Conservation (phyloP, 2,113 vertebrate genomes). For the Ptilorrhoa leucosticta region DNA sequence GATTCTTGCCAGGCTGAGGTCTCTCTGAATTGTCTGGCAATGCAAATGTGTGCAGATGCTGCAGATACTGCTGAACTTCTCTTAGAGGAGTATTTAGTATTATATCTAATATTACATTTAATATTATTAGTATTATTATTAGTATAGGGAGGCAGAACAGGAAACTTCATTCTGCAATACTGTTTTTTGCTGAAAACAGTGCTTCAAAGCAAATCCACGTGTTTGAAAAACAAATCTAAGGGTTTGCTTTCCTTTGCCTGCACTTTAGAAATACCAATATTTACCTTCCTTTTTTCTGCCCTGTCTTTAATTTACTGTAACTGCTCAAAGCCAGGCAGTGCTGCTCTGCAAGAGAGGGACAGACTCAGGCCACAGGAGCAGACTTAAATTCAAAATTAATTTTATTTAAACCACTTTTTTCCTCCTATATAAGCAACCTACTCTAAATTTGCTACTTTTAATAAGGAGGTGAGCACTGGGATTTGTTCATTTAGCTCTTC, state of each 20-base stretch:
- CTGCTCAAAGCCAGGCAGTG: not conserved
- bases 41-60: not conserved
- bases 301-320: not conserved
- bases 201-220: not conserved
- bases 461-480: not conserved
- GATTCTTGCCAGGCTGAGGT: not conserved
- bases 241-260: not conserved
- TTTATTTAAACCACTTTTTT: not conserved
- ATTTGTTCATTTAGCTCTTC: not conserved
- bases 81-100: not conserved
- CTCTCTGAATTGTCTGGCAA: not conserved
- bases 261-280: constrained; percentile 21
- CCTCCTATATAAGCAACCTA: not conserved
- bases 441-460: not conserved
- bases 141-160: fast-evolving
- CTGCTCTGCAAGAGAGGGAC: not conserved
- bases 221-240: not conserved
- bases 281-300: not conserved
- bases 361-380: not conserved
- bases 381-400: not conserved
- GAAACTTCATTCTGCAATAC: not conserved
- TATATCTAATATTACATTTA: not conserved
- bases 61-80: not conserved
- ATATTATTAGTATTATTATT: not conserved
- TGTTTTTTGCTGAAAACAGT: not conserved